Evolutionary conservation across 2,113 vertebrate species (phyloP).

Genomic region (Ceratotherium simum): DNA sequence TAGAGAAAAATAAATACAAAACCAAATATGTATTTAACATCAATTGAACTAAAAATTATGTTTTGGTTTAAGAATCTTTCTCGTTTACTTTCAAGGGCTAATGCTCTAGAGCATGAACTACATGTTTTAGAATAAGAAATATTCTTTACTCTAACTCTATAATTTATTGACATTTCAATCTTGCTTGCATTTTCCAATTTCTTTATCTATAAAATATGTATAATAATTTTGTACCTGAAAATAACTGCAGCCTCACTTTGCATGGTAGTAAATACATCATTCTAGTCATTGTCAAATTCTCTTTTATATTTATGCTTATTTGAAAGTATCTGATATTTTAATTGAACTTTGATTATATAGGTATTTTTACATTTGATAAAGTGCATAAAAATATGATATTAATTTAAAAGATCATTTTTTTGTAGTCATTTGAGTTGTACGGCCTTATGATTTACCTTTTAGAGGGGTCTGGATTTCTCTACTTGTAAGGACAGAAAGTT

Average conservation of each 20-base stretch:
- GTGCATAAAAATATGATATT: background rate
- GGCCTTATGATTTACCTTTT: background rate
- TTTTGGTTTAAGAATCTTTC: background rate
- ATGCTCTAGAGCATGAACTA: background rate
- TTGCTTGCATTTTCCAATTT: slow-evolving; percentile 19
- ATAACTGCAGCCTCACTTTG: background rate
- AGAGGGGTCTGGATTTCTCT: background rate
- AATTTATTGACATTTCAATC: background rate
- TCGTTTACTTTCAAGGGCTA: background rate
- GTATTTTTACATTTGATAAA: background rate
- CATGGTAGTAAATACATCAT: background rate
- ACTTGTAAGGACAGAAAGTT: background rate
- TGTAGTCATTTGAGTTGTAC: background rate
- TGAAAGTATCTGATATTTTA: background rate
- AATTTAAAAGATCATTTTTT: background rate
- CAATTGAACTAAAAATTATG: background rate
- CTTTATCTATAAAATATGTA: background rate
- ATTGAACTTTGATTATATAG: background rate
- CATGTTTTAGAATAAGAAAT: background rate
- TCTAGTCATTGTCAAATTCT: background rate
- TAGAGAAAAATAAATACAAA: background rate
- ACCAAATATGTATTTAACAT: background rate
- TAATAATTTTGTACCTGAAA: slow-evolving; percentile 27
- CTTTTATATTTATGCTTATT: slow-evolving; percentile 38
- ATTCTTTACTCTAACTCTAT: background rate